These are phyloP conservation scores for Characodon lateralis DNA, from an alignment of 2,797 vertebrate genomes.

Conservation along the genomic window DNA sequence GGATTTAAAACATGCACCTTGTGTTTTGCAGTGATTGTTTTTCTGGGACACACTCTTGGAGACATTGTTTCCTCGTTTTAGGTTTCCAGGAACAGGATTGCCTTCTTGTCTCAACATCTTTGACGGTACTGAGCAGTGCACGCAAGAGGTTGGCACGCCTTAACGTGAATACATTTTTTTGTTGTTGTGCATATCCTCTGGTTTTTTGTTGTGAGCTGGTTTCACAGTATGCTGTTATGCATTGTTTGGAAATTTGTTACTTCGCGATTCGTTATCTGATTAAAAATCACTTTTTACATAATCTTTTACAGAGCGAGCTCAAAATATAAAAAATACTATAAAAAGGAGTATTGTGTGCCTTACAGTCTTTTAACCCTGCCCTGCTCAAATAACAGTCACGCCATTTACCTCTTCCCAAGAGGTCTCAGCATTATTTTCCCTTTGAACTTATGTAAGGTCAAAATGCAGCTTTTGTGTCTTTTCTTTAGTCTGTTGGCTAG, in stretches of 20 bases:
- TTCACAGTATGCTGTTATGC: rapidly evolving
- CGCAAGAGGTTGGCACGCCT: constrained; percentile 59
- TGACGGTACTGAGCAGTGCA: background rate
- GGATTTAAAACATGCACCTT: background rate
- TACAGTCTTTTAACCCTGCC: background rate
- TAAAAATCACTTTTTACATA: background rate
- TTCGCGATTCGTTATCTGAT: background rate
- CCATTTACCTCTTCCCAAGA: background rate
- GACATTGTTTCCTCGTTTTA: constrained; percentile 8
- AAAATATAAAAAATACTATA: background rate
- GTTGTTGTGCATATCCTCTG: constrained; percentile 3
- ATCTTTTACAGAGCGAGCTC: background rate
- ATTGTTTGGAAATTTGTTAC: background rate
- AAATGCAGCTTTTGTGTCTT: background rate
- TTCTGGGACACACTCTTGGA: background rate
- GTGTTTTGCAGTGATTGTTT: background rate
- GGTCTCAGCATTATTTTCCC: background rate
- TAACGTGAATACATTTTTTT: constrained; percentile 34
- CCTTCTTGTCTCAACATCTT: constrained; percentile 47
- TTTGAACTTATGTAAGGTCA: background rate
- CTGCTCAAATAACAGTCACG: constrained; percentile 33
- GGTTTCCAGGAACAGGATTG: constrained; percentile 27
- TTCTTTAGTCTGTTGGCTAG: background rate
- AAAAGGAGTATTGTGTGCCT: constrained; percentile 30
- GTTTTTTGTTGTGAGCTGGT: background rate